These are phyloP conservation scores for Hyperoplus lanceolatus DNA, from an alignment of 2,797 vertebrate genomes.

Conservation along the genomic window DNA sequence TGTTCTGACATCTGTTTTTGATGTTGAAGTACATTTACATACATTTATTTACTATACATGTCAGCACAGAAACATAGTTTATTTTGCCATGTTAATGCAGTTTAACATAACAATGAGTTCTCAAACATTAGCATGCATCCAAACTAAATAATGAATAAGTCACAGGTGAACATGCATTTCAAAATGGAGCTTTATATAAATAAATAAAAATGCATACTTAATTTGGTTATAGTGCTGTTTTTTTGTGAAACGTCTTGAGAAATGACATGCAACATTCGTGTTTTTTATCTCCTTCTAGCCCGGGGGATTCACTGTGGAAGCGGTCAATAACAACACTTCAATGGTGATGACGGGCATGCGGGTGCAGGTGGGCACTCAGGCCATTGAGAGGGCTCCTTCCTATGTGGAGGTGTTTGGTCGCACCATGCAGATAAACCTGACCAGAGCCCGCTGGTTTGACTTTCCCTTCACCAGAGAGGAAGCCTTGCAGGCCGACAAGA, in stretches of 20 bases:
- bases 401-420: constrained; percentile 98
- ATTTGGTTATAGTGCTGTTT: background rate
- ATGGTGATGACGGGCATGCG: constrained; percentile 99
- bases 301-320: constrained; percentile 96
- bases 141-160: background rate
- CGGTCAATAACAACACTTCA: constrained; percentile 96
- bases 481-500: constrained; percentile 98
- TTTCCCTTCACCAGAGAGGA: constrained; percentile 98
- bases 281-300: constrained; percentile 82
- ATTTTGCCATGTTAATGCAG: background rate
- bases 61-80: no score
- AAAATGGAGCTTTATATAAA: background rate
- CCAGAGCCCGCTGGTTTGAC: constrained; percentile 97
- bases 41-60: no score
- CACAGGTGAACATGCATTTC: background rate
- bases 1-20: no score
- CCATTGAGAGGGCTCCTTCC: constrained; percentile 94
- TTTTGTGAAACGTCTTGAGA: background rate
- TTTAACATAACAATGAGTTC: background rate
- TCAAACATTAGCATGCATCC: background rate
- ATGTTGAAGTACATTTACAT: no score
- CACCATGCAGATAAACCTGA: constrained; percentile 97
- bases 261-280: background rate
- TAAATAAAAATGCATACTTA: background rate
- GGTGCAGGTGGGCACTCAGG: constrained; percentile 96